Evolutionary conservation across 2,888 invertebrate species (phyloP), one percentile per base, ranked within the genome.

Genomic region (Agrilus cyanescens): DNA sequence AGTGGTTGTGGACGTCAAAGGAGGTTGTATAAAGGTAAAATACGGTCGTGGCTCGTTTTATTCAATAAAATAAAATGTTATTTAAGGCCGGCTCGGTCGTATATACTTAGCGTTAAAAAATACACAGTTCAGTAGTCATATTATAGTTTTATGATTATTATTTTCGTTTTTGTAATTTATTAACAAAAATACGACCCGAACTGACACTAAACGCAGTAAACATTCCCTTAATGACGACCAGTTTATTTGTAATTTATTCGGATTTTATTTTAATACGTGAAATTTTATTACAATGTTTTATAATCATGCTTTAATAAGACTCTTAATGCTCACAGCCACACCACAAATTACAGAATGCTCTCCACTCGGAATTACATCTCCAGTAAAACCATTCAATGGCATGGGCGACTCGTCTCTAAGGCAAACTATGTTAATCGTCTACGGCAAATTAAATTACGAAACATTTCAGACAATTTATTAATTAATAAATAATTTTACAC

Each of bases 241-340:
- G 65, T 66, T 66, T 66, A 63, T 63, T 63, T 59, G 54, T 64
- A 66, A 67, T 67, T 67, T 67, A 67, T 67, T 58, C 59, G 66
- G 65, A 64, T 67, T 67, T 67, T 67, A 67, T 67, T 67, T 67
- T 67, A 67, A 67, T 67, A 64, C 60, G 65, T 63, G 59, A 66
- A 66, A 65, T 67, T 67, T 67, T 67, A 67, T 67, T 65, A 65
- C 66, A 65, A 66, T 66, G 65, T 67, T 66, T 66, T 66, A 66
- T 66, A 67, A 67, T 67, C 65, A 64, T 63, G 62, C 58, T 65
- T 67, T 67, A 67, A 67, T 67, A 66, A 66, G 65, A 57, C 58
- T 60, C 58, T 65, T 65, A 63, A 62, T 62, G 60, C 58, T 53
- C 49, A 50, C 57, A 59, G 58, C 61, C 58, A 60, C 62, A 56